A percentile compares a stretch with the other conserved stretches of the same genome.
These are phyloP conservation scores for Rhabditoides inermis DNA, from an alignment of 2,888 invertebrate species.

Conservation along the genomic window DNA sequence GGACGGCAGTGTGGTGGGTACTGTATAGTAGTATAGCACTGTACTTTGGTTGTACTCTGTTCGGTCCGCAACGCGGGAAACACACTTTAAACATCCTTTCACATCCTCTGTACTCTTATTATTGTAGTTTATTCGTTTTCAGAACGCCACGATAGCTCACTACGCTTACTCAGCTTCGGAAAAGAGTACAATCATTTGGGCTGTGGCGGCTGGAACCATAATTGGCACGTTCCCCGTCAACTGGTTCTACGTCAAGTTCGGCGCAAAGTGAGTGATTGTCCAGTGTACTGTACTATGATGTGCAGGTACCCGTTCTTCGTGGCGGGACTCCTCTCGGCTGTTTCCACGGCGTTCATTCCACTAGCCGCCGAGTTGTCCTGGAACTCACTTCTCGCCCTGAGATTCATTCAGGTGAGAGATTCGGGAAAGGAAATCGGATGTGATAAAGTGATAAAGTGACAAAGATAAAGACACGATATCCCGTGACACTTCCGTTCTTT, in stretches of 20 bases:
- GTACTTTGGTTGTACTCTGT: too few species aligned
- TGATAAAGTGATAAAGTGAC: too few species aligned
- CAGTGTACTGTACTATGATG: too few species aligned
- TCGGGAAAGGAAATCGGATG: too few species aligned
- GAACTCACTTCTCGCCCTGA: conserved; percentile 13
- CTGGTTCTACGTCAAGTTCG: conserved; percentile 27
- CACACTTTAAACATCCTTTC: conserved; percentile 7
- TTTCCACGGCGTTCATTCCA: conserved; percentile 24
- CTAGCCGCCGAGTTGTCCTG: conserved; percentile 16
- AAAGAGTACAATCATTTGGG: conserved; percentile 34
- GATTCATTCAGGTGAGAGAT: conserved; percentile 31
- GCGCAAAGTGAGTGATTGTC: conserved; percentile 32
- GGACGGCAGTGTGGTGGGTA: conserved; percentile 2
- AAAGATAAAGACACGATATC: too few species aligned
- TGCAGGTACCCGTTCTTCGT: conserved; percentile 22
- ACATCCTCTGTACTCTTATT: too few species aligned
- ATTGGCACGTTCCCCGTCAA: conserved; percentile 39
- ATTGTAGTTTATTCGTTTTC: too few species aligned
- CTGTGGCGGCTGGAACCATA: conserved; percentile 37
- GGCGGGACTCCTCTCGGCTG: conserved; percentile 21
- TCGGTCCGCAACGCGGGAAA: not conserved
- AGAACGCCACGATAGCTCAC: too few species aligned
- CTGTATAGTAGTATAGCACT: too few species aligned
- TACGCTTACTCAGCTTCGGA: conserved; percentile 30
- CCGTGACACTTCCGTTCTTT: too few species aligned